phyloP scores from a whole-genome alignment of 2,113 vertebrate genomes.

The Brachyhypopomus gauderio region DNA sequence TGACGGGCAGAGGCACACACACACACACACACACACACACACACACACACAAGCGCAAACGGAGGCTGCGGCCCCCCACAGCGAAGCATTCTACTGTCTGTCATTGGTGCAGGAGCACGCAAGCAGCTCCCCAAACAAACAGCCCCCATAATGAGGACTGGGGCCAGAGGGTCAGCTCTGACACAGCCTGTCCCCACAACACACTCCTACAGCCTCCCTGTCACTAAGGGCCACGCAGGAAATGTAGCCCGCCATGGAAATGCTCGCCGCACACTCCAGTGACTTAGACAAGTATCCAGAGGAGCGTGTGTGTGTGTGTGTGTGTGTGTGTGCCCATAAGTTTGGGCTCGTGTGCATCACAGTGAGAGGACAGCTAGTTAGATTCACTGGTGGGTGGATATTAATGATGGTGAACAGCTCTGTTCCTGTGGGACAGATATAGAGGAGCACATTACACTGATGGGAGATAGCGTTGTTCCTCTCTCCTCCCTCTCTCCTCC shows the following conservation, averaged over 20 bases:
- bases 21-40: neutral
- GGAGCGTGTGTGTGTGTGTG: constrained; percentile 25
- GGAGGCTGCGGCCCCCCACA: constrained; percentile 58
- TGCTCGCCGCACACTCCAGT: neutral
- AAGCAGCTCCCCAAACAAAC: constrained; percentile 70
- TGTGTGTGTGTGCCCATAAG: constrained; percentile 23
- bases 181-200: constrained; percentile 53
- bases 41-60: constrained; percentile 34
- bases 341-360: constrained; percentile 27
- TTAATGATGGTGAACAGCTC: constrained; percentile 49
- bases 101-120: constrained; percentile 65
- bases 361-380: constrained; percentile 47
- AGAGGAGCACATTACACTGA: constrained; percentile 48
- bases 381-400: constrained; percentile 50
- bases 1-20: constrained; percentile 19
- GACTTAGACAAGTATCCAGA: neutral
- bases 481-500: constrained; percentile 20
- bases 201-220: constrained; percentile 55
- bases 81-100: constrained; percentile 69
- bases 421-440: constrained; percentile 49
- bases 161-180: constrained; percentile 58
- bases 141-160: constrained; percentile 73
- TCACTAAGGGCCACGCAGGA: constrained; percentile 60
- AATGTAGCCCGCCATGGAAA: constrained; percentile 63
- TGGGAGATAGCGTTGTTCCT: constrained; percentile 39